A percentile compares a stretch with the other conserved stretches of the same genome.
Evolutionary conservation across 1,140 invertebrate species (phyloP).

Genomic region (Stegodyphus mimosarum): DNA sequence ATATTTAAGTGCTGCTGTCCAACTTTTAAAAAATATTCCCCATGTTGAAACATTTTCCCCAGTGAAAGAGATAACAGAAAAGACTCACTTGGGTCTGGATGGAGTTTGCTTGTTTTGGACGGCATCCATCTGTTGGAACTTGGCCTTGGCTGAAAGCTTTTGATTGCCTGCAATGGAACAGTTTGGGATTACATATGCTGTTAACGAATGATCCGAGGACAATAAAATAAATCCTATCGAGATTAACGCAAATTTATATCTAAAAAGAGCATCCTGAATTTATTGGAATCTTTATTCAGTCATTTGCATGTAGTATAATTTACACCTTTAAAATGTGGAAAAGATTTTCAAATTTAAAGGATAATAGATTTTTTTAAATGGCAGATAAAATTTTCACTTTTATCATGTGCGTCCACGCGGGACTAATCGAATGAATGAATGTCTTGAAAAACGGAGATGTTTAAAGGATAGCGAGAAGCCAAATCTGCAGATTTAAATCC

Average conservation of each 20-base stretch:
- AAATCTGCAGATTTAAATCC: too few species aligned
- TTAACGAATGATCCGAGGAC: neutral
- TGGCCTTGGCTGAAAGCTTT: conserved; percentile 59
- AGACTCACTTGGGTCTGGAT: conserved; percentile 58
- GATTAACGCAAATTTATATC: neutral
- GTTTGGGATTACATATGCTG: neutral
- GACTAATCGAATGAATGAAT: too few species aligned
- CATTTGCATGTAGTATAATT: too few species aligned
- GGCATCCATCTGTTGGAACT: conserved; percentile 63
- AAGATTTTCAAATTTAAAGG: too few species aligned
- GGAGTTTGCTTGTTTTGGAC: conserved; percentile 32
- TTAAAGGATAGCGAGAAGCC: too few species aligned
- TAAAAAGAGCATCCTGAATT: neutral
- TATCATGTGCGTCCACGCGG: too few species aligned
- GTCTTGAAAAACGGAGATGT: too few species aligned
- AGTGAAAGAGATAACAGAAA: neutral
- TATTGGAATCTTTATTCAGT: too few species aligned
- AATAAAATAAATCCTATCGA: neutral
- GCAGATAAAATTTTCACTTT: too few species aligned
- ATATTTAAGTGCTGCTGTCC: neutral
- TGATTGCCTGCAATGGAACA: conserved; percentile 51
- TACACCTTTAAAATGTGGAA: too few species aligned
- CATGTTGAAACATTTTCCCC: neutral
- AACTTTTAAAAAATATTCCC: neutral
- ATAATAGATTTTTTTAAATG: too few species aligned